A percentile compares a stretch with the other conserved stretches of the same genome.
These are phyloP conservation scores for Allobates femoralis DNA, from an alignment of 2,797 vertebrate genomes.

Conservation along the genomic window DNA sequence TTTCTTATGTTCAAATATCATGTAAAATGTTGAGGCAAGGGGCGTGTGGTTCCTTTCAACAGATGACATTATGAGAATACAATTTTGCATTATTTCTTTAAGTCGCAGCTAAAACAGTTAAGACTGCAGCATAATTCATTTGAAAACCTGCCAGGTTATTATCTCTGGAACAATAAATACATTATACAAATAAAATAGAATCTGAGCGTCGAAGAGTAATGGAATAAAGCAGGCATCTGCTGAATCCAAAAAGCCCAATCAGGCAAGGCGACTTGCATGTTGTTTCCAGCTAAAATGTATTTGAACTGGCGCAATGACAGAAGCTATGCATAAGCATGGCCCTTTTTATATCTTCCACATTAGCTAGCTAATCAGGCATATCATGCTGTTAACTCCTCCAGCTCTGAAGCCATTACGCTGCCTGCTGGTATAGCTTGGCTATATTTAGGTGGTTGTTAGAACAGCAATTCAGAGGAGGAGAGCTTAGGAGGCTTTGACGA, in stretches of 20 bases:
- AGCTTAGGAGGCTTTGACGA: slow-evolving; percentile 20
- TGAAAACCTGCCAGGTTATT: slow-evolving; percentile 58
- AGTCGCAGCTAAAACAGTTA: slow-evolving; percentile 51
- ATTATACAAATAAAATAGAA: slow-evolving; percentile 59
- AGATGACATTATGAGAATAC: slow-evolving; percentile 34
- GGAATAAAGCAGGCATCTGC: slow-evolving; percentile 62
- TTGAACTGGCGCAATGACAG: slow-evolving; percentile 60
- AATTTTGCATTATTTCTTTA: slow-evolving; percentile 55
- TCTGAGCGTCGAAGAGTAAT: slow-evolving; percentile 46
- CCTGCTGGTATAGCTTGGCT: slow-evolving; percentile 35
- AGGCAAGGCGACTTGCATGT: slow-evolving; percentile 54
- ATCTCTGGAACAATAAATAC: slow-evolving; percentile 61
- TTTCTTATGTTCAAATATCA: slow-evolving; percentile 43
- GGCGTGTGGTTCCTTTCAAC: slow-evolving; percentile 12
- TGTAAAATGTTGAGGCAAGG: slow-evolving; percentile 38
- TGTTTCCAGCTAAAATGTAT: slow-evolving; percentile 56
- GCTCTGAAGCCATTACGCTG: slow-evolving; percentile 44
- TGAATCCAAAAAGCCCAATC: slow-evolving; percentile 57
- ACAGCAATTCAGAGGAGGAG: slow-evolving; percentile 38
- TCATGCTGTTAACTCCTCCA: slow-evolving; percentile 59
- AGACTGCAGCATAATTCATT: slow-evolving; percentile 52
- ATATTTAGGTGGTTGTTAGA: slow-evolving; percentile 47
- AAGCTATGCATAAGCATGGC: slow-evolving; percentile 54
- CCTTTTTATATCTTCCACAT: slow-evolving; percentile 61
- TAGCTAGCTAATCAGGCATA: slow-evolving; percentile 60